Conservation (phyloP, 2,113 vertebrate species). For the Pangasianodon hypophthalmus region DNA sequence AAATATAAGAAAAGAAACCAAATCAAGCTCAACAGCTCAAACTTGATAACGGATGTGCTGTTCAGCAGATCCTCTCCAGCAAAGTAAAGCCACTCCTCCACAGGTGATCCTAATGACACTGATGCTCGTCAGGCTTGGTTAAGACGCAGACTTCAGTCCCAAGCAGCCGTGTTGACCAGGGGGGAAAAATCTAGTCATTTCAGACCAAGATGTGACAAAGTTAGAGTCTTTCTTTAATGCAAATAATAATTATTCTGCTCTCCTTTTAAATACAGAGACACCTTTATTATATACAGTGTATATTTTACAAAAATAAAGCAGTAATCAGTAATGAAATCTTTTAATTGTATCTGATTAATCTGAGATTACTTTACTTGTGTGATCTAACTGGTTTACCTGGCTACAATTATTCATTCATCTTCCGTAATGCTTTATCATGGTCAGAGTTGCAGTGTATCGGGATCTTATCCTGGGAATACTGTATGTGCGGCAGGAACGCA, state of each 20-base stretch:
- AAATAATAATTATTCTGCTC: not conserved
- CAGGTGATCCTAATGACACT: constrained; percentile 41
- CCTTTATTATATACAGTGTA: not conserved
- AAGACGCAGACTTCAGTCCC: not conserved
- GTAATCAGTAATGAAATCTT: not conserved
- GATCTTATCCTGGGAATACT: not conserved
- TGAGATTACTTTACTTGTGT: not conserved
- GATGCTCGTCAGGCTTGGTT: not conserved
- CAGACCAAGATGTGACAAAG: not conserved
- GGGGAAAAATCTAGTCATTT: not conserved
- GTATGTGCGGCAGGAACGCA: not conserved
- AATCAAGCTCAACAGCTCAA: not conserved
- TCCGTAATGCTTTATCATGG: not conserved
- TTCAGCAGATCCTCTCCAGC: not conserved
- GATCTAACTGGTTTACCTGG: not conserved
- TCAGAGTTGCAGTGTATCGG: not conserved
- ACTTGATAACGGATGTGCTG: not conserved
- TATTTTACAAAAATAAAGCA: not conserved
- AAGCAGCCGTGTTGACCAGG: not conserved
- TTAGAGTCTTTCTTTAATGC: not conserved
- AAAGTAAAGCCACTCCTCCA: constrained; percentile 1
- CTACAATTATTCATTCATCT: not conserved
- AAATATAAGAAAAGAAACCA: not conserved
- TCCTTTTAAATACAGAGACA: not conserved
- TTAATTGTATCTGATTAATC: not conserved